A percentile compares a stretch with the other conserved stretches of the same genome.
These are phyloP conservation scores for Macquaria ambigua DNA, from an alignment of 2,113 vertebrate species.

Conservation along the genomic window DNA sequence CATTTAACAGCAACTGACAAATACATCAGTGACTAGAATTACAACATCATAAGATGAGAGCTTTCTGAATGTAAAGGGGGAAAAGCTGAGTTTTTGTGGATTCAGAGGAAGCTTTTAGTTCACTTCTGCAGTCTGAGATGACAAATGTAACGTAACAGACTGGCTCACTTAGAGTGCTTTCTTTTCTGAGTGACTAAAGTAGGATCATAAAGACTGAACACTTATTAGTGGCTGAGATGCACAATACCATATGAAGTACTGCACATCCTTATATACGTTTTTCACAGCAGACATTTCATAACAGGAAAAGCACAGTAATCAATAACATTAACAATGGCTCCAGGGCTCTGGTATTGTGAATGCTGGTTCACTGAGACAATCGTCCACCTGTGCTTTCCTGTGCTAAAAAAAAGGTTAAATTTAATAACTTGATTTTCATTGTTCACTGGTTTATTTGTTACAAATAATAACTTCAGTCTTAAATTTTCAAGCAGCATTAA, in stretches of 20 bases:
- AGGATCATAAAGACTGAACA: neutral
- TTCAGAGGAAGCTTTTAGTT: constrained; percentile 22
- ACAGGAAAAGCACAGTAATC: neutral
- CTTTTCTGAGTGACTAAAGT: neutral
- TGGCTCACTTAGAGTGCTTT: constrained; percentile 7
- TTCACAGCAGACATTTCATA: neutral
- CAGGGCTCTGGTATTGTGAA: too few relatives aligned
- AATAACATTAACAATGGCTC: too few relatives aligned
- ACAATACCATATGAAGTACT: neutral
- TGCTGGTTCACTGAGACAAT: too few relatives aligned
- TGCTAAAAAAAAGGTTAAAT: neutral
- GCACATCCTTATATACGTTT: neutral
- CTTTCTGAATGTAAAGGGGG: neutral
- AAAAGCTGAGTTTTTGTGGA: neutral
- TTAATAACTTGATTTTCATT: neutral
- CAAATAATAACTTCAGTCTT: neutral
- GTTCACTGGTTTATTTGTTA: neutral
- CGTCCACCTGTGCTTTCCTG: too few relatives aligned
- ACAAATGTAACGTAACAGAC: neutral
- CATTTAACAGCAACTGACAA: constrained; percentile 19
- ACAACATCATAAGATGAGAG: constrained; percentile 3
- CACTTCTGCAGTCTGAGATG: neutral
- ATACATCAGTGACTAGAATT: constrained; percentile 29
- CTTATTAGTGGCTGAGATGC: neutral
- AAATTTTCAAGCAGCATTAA: neutral